These are phyloP conservation scores for Heterochromis multidens DNA, from an alignment of 2,113 vertebrate species.

Conservation along the genomic window DNA sequence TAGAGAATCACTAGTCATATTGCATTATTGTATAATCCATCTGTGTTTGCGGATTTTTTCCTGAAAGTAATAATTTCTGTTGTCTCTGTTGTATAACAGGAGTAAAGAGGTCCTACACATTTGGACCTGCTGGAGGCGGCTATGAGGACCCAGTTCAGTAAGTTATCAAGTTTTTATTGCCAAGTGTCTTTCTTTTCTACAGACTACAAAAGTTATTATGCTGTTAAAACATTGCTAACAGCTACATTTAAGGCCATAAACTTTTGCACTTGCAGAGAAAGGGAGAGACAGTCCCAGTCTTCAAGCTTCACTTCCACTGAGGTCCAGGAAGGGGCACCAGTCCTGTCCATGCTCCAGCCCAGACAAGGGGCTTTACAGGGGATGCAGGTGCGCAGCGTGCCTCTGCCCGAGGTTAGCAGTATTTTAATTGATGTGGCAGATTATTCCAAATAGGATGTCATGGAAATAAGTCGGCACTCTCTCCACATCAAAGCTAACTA, in stretches of 20 bases:
- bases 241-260: background rate
- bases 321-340: slow-evolving; percentile 80
- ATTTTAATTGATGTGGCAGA: background rate
- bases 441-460: background rate
- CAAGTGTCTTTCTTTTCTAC: background rate
- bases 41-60: background rate
- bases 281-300: slow-evolving; percentile 88
- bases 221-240: background rate
- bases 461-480: background rate
- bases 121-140: slow-evolving; percentile 85
- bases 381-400: slow-evolving; percentile 89
- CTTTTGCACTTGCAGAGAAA: slow-evolving; percentile 61
- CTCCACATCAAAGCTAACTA: background rate
- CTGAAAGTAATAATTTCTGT: background rate
- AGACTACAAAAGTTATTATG: background rate
- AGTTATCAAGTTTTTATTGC: slow-evolving; percentile 35
- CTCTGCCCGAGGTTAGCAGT: slow-evolving; percentile 75
- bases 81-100: slow-evolving; percentile 64
- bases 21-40: background rate
- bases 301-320: slow-evolving; percentile 90
- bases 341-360: slow-evolving; percentile 82
- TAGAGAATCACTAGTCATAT: background rate
- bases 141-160: slow-evolving; percentile 88
- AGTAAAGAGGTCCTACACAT: slow-evolving; percentile 88
- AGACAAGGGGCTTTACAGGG: slow-evolving; percentile 86